Evolutionary conservation across 2,888 invertebrate species (phyloP).

Genomic region (Plutella xylostella): DNA sequence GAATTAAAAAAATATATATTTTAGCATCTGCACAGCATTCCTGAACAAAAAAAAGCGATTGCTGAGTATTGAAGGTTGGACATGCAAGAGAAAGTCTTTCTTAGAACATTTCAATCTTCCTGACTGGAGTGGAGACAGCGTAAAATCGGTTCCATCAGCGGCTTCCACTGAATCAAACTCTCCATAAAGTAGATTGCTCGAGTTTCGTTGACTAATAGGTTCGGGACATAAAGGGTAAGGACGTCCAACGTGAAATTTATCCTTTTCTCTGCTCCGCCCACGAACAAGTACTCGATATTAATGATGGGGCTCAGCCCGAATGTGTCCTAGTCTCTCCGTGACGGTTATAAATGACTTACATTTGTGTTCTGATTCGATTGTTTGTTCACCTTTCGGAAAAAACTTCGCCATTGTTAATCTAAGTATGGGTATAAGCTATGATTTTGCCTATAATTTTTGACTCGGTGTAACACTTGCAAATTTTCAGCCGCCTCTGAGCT

Average conservation of each 20-base stretch:
- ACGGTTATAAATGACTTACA: slow-evolving; percentile 58
- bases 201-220: slow-evolving; percentile 50
- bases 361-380: slow-evolving; percentile 49
- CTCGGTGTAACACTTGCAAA: too few relatives aligned
- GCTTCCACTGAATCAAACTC: slow-evolving; percentile 2
- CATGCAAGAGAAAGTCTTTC: too few relatives aligned
- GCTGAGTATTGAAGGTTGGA: too few relatives aligned
- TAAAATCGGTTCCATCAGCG: slow-evolving; percentile 32
- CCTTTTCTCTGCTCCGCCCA: slow-evolving; percentile 52
- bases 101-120: too few relatives aligned
- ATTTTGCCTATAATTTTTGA: too few relatives aligned
- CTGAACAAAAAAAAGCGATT: too few relatives aligned
- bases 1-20: too few relatives aligned
- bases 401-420: neutral
- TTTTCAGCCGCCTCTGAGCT: too few relatives aligned
- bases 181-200: neutral
- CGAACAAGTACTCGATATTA: slow-evolving; percentile 57
- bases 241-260: slow-evolving; percentile 54
- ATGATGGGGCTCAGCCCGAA: slow-evolving; percentile 65
- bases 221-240: slow-evolving; percentile 59
- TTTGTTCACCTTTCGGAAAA: neutral
- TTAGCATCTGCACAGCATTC: too few relatives aligned
- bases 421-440: too few relatives aligned
- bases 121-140: slow-evolving; percentile 37
- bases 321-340: slow-evolving; percentile 51